Percentiles rank a stretch among this genome's conserved stretches.
Conservation (phyloP, 2,888 invertebrate species). For the Herminia tarsipennalis region DNA sequence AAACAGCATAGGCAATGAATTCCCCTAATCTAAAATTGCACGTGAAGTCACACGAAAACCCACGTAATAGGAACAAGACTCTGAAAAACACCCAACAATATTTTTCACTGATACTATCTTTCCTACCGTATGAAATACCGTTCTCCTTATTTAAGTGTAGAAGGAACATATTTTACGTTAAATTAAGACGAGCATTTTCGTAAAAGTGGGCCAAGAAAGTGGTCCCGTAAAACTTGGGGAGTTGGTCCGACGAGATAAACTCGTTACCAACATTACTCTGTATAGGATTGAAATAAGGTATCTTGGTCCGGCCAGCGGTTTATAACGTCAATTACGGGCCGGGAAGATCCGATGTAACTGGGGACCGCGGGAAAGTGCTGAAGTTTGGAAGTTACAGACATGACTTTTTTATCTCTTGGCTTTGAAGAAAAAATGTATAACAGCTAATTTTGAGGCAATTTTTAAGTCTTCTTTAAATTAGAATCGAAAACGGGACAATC, state of each 20-base stretch:
- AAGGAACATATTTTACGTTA: neutral
- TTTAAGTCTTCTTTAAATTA: no score
- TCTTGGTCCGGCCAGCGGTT: conserved; percentile 2
- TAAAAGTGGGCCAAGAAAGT: conserved; percentile 4
- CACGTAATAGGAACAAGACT: no score
- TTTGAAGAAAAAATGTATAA: no score
- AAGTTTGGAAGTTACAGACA: no score
- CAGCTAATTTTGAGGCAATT: no score
- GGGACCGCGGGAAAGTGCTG: conserved; percentile 2
- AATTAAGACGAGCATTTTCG: neutral
- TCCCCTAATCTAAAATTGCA: no score
- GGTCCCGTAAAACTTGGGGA: neutral
- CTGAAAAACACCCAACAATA: no score
- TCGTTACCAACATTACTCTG: neutral
- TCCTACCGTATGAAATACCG: neutral
- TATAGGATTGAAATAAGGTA: conserved; percentile 14
- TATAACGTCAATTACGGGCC: conserved; percentile 10
- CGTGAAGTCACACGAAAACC: no score
- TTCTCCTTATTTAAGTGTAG: neutral
- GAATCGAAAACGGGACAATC: no score
- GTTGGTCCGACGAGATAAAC: conserved; percentile 7
- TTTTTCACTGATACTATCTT: neutral
- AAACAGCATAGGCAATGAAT: no score
- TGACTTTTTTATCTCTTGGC: neutral
- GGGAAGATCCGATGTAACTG: conserved; percentile 6